These are phyloP conservation scores for Pachyseris speciosa DNA, from an alignment of 64 coral and sea anemone species.

Conservation along the genomic window DNA sequence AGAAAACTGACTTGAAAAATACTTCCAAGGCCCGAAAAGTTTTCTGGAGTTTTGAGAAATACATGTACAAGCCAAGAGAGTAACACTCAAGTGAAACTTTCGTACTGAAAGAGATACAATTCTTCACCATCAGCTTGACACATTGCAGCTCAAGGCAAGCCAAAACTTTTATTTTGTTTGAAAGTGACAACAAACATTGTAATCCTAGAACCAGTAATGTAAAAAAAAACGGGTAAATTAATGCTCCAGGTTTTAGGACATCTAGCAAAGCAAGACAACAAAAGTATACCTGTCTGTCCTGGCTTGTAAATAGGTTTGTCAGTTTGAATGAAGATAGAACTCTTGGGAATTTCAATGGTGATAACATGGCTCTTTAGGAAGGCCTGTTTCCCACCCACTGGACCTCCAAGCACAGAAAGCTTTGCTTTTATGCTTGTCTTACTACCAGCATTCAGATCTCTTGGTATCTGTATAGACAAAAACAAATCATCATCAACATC, in stretches of 20 bases:
- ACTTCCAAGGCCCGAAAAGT: too few species aligned
- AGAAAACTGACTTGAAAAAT: too few species aligned
- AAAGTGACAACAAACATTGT: too few species aligned
- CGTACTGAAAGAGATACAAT: too few species aligned
- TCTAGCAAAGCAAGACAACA: not conserved
- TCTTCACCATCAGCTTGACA: too few species aligned
- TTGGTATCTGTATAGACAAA: not conserved
- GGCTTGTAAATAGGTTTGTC: slow-evolving; percentile 78
- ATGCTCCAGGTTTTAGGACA: not conserved
- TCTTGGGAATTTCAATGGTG: slow-evolving; percentile 26
- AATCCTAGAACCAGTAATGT: too few species aligned
- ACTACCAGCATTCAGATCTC: not conserved
- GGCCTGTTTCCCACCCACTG: not conserved
- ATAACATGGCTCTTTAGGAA: slow-evolving; percentile 6
- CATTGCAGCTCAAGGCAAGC: too few species aligned
- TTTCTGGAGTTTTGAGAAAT: too few species aligned
- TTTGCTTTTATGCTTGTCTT: not conserved
- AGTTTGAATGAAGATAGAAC: slow-evolving; percentile 57
- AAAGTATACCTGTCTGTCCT: slow-evolving; percentile 53
- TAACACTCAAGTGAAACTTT: too few species aligned
- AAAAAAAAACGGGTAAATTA: not conserved
- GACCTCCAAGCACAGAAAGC: slow-evolving; percentile 4
- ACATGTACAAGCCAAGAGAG: too few species aligned
- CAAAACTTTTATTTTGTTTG: too few species aligned
- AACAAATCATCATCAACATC: too few species aligned